Evolutionary conservation across 2,113 vertebrate species (phyloP).

Genomic region (Sinocyclocheilus anophthalmus): DNA sequence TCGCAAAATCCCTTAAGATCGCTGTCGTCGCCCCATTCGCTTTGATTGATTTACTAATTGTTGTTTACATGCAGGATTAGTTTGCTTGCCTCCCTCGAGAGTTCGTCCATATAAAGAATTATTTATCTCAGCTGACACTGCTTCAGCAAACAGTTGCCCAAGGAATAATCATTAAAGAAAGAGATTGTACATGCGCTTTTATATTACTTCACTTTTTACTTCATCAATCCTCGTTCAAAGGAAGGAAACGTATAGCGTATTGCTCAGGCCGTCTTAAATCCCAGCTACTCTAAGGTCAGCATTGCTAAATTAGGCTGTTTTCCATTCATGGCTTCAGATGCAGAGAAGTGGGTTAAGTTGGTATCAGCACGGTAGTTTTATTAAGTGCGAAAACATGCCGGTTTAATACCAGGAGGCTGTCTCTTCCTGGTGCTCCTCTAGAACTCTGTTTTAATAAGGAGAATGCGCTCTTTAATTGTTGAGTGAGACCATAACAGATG

Average conservation of each 20-base stretch:
- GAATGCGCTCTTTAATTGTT: constrained; percentile 70
- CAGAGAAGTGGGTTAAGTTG: constrained; percentile 33
- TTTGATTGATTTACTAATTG: constrained; percentile 60
- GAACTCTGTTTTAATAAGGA: constrained; percentile 75
- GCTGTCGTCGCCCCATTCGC: constrained; percentile 9
- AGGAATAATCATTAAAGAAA: constrained; percentile 7
- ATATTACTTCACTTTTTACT: constrained; percentile 6
- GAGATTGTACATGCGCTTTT: not conserved
- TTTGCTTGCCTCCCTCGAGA: constrained; percentile 18
- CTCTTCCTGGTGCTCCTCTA: constrained; percentile 52
- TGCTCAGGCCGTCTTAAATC: not conserved
- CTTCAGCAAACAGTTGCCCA: not conserved
- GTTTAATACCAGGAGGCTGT: constrained; percentile 61
- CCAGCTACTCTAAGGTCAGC: not conserved
- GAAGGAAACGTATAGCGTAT: not conserved
- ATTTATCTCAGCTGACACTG: constrained; percentile 1
- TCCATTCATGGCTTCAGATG: constrained; percentile 25
- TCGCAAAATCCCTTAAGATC: constrained; percentile 43
- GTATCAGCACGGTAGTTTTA: constrained; percentile 62
- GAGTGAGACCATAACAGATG: constrained; percentile 63
- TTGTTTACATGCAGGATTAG: constrained; percentile 62
- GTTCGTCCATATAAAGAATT: constrained; percentile 22
- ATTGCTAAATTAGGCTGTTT: constrained; percentile 59
- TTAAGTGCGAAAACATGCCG: constrained; percentile 68
- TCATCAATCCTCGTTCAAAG: constrained; percentile 6